phyloP scores from a whole-genome alignment of 2,888 invertebrate species.

The Halictus ligatus region DNA sequence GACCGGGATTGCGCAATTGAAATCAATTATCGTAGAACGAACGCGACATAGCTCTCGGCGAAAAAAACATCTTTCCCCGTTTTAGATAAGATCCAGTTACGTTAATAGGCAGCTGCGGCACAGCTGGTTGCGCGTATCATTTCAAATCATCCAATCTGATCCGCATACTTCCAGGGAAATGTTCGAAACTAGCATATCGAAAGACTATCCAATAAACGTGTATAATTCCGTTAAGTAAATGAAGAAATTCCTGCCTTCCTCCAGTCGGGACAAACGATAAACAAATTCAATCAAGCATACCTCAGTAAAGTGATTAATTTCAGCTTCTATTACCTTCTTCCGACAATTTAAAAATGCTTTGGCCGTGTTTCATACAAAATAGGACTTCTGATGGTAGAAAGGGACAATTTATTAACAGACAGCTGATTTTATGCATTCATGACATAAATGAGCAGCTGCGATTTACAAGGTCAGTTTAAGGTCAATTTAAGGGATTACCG shows the following conservation, averaged over 20 bases:
- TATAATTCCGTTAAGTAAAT: neutral
- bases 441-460: too few species aligned
- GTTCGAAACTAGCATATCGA: neutral
- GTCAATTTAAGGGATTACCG: too few species aligned
- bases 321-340: neutral
- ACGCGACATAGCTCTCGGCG: neutral
- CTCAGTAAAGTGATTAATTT: neutral
- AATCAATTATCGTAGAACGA: neutral
- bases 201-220: neutral
- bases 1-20: neutral
- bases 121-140: neutral
- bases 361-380: too few species aligned
- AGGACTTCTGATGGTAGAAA: too few species aligned
- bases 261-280: too few species aligned
- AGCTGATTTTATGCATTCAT: too few species aligned
- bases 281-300: neutral
- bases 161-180: neutral
- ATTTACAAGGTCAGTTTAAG: too few species aligned
- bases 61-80: neutral
- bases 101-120: neutral
- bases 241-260: neutral
- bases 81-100: slow-evolving; percentile 1
- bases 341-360: too few species aligned
- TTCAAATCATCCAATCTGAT: neutral
- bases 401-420: neutral